Evolutionary conservation across 2,888 invertebrate genomes (phyloP).

Genomic region (Rhogogaster chlorosoma): DNA sequence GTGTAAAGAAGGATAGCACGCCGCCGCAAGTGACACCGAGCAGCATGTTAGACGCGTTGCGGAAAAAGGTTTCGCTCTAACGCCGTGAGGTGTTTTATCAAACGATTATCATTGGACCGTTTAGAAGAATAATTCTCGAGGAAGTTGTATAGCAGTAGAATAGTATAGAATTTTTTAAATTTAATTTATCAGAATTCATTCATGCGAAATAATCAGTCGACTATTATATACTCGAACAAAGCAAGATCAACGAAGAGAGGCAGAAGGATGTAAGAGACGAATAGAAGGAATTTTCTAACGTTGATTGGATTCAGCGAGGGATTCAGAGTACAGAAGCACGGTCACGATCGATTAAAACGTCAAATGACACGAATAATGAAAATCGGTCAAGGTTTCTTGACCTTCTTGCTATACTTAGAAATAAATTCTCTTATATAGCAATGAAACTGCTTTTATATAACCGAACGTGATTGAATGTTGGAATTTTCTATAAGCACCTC

Average conservation of each 20-base stretch:
- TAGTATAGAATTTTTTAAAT: neutral
- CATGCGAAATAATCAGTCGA: neutral
- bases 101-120: neutral
- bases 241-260: neutral
- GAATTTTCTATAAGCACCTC: neutral
- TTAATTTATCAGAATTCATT: neutral
- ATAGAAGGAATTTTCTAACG: neutral
- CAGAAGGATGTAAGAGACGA: neutral
- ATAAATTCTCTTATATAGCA: neutral
- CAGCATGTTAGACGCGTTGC: neutral
- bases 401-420: neutral
- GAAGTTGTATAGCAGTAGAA: neutral
- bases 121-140: neutral
- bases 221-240: neutral
- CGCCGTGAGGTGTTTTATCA: neutral
- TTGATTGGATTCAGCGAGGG: neutral
- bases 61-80: neutral
- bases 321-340: neutral
- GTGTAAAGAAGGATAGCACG: constrained; percentile 40
- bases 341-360: neutral
- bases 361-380: neutral
- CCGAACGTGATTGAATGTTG: neutral
- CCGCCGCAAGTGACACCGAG: neutral
- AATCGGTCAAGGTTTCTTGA: neutral
- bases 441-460: neutral